These are phyloP conservation scores for Coracias cyanogaster DNA, from an alignment of 2,797 vertebrate genomes.

Conservation along the genomic window DNA sequence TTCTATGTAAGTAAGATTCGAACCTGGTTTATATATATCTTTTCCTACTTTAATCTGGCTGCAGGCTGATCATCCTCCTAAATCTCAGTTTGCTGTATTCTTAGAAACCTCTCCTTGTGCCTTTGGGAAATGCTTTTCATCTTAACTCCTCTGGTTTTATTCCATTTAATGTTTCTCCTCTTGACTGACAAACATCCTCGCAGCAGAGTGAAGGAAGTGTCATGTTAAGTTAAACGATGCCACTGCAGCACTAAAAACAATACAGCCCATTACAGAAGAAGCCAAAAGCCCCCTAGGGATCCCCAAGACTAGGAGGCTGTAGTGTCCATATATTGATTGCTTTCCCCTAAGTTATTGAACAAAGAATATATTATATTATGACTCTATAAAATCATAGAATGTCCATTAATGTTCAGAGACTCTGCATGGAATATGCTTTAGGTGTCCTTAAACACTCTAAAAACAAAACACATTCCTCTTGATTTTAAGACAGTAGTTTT, in stretches of 20 bases:
- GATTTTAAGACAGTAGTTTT: background rate
- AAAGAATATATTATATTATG: constrained; percentile 23
- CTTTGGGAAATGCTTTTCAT: constrained; percentile 13
- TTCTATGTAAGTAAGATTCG: background rate
- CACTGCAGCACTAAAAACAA: background rate
- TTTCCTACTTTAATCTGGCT: background rate
- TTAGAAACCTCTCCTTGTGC: background rate
- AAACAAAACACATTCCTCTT: background rate
- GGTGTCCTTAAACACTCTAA: constrained; percentile 20
- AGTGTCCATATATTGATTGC: constrained; percentile 41
- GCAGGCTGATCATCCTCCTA: background rate
- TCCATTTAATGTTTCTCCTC: constrained; percentile 28
- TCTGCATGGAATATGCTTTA: constrained; percentile 17
- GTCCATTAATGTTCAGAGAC: constrained; percentile 3
- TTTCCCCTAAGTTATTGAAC: constrained; percentile 64
- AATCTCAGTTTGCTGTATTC: background rate
- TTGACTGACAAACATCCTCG: background rate
- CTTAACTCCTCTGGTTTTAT: constrained; percentile 2
- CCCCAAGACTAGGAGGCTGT: background rate
- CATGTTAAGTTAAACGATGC: constrained; percentile 55
- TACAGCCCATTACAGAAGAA: constrained; percentile 37
- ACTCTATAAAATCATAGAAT: constrained; percentile 36
- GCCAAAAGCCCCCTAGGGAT: background rate
- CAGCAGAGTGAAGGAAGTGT: constrained; percentile 6
- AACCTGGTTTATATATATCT: background rate